Conservation (phyloP, 2,113 vertebrate genomes). For the Desmodus rotundus region DNA sequence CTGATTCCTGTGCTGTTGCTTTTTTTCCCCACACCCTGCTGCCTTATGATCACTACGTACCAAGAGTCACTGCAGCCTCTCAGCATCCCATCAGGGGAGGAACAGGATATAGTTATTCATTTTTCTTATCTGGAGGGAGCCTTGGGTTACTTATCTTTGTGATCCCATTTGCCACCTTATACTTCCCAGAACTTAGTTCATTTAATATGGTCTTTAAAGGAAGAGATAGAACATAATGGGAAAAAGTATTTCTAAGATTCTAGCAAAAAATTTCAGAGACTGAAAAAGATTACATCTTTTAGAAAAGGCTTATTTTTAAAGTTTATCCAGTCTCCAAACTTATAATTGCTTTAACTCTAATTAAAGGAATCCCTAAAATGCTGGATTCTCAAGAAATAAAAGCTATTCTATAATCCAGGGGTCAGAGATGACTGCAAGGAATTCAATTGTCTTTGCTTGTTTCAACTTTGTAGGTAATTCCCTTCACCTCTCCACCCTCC, state of each 20-base stretch:
- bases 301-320: conserved; percentile 30
- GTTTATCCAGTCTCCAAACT: neutral
- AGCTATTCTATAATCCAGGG: neutral
- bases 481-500: neutral
- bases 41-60: neutral
- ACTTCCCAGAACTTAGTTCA: neutral
- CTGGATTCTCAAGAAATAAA: neutral
- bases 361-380: neutral
- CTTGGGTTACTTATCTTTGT: neutral
- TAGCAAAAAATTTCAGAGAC: conserved; percentile 45
- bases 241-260: conserved; percentile 7
- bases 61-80: neutral
- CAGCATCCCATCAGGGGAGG: neutral
- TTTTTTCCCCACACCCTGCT: neutral
- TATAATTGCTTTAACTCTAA: neutral
- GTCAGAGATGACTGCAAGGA: neutral
- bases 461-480: neutral
- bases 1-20: too few species aligned
- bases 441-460: neutral
- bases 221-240: neutral
- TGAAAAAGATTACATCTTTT: conserved; percentile 1
- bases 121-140: neutral
- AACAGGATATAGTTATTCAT: neutral
- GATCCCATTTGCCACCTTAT: neutral
- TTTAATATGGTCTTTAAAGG: neutral